Evolutionary conservation across 2,113 vertebrate species (phyloP).

Genomic region (Chinchilla lanigera): DNA sequence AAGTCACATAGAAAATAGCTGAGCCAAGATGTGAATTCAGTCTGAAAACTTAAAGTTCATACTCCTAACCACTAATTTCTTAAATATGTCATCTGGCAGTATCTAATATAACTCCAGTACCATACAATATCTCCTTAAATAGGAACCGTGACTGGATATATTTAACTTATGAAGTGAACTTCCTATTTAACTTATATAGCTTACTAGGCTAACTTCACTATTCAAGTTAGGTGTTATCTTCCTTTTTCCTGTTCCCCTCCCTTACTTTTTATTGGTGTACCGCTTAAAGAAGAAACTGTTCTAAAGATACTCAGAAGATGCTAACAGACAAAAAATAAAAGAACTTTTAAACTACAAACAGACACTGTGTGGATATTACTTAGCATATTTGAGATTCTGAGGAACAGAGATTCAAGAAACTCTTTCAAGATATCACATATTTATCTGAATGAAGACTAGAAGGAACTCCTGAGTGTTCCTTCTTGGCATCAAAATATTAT

Average conservation of each 20-base stretch:
- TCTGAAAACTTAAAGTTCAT: background rate
- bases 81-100: background rate
- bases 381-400: background rate
- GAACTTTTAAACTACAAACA: background rate
- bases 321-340: background rate
- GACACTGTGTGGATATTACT: background rate
- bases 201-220: background rate
- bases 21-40: background rate
- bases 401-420: background rate
- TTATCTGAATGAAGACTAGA: background rate
- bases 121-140: background rate
- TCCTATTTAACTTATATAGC: background rate
- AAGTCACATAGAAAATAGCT: background rate
- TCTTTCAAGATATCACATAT: background rate
- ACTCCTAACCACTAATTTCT: background rate
- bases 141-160: background rate
- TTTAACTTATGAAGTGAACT: background rate
- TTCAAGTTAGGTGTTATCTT: background rate
- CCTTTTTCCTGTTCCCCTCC: background rate
- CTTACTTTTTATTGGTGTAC: background rate
- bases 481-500: background rate
- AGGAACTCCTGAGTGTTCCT: background rate
- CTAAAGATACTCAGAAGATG: background rate
- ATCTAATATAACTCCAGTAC: background rate
- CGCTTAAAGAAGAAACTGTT: background rate